A percentile compares a stretch with the other conserved stretches of the same genome.
These are phyloP conservation scores for Montifringilla adamsi DNA, from an alignment of 2,113 vertebrate species.

Conservation along the genomic window DNA sequence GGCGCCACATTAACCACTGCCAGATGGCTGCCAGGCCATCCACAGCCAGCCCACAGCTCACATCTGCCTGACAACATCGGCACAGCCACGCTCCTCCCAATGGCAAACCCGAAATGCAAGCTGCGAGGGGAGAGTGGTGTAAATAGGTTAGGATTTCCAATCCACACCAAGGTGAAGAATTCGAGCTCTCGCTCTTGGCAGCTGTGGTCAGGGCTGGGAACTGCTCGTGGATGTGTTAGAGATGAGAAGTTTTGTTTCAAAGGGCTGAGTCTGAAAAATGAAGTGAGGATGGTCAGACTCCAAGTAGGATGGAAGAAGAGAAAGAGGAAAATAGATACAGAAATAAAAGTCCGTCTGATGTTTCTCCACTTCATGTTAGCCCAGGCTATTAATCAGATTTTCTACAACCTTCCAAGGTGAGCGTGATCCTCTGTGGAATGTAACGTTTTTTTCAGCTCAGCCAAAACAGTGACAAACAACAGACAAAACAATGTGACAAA, in stretches of 20 bases:
- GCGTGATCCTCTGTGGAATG: background rate
- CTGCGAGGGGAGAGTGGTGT: background rate
- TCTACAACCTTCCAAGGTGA: background rate
- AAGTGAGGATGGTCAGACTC: background rate
- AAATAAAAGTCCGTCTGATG: background rate
- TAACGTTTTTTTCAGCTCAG: background rate
- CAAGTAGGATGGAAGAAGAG: background rate
- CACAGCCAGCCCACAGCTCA: background rate
- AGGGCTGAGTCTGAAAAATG: background rate
- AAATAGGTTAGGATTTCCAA: background rate
- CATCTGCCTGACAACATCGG: constrained; percentile 6
- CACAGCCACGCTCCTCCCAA: background rate
- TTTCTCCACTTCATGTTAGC: background rate
- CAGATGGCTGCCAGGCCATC: constrained; percentile 7
- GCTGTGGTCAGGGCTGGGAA: background rate
- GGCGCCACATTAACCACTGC: constrained; percentile 14
- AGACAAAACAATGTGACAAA: fast-evolving
- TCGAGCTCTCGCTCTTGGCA: background rate
- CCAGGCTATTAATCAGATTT: background rate
- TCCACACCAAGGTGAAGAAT: background rate
- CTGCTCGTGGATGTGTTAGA: background rate
- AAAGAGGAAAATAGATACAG: background rate
- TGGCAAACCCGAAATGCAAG: background rate
- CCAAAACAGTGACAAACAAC: background rate
- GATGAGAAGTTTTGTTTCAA: background rate